Conservation (phyloP, 2,888 invertebrate species). For the Minunthozetes semirufus region DNA sequence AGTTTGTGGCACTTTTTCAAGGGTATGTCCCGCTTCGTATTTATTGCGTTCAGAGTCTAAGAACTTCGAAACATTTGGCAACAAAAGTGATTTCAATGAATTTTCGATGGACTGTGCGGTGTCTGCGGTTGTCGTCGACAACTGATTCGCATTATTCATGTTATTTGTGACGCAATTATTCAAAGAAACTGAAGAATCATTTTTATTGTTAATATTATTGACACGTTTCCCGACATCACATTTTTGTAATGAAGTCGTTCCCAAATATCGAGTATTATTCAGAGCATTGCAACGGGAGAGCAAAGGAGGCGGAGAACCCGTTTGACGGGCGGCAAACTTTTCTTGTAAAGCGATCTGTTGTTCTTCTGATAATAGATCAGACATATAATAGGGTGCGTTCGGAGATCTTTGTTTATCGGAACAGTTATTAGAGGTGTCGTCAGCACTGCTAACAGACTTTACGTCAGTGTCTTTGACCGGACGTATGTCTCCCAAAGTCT, state of each 20-base stretch:
- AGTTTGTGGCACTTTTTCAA: conserved; percentile 39
- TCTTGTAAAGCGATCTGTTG: conserved; percentile 32
- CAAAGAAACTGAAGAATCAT: conserved; percentile 4
- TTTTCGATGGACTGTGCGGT: background rate
- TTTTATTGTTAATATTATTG: conserved; percentile 40
- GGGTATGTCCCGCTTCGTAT: conserved; percentile 41
- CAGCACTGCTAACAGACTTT: background rate
- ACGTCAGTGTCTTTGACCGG: background rate
- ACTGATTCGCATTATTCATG: background rate
- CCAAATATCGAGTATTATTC: conserved; percentile 40
- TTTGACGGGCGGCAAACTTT: conserved; percentile 37
- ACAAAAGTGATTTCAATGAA: conserved; percentile 34
- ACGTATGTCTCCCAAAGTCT: conserved; percentile 13
- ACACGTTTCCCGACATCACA: conserved; percentile 43
- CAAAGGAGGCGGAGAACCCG: conserved; percentile 38
- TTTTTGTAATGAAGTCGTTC: conserved; percentile 39
- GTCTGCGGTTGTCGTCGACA: background rate
- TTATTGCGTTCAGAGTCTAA: conserved; percentile 40
- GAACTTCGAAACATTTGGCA: conserved; percentile 40
- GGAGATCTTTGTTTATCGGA: conserved; percentile 33
- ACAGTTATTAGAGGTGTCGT: background rate
- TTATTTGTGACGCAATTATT: conserved; percentile 28
- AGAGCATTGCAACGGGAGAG: conserved; percentile 34
- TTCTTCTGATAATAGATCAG: conserved; percentile 57
- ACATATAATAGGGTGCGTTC: conserved; percentile 70